Evolutionary conservation across 2,888 invertebrate genomes (phyloP), one percentile per base, ranked within the genome.

Genomic region (Chrysodeixis includens): DNA sequence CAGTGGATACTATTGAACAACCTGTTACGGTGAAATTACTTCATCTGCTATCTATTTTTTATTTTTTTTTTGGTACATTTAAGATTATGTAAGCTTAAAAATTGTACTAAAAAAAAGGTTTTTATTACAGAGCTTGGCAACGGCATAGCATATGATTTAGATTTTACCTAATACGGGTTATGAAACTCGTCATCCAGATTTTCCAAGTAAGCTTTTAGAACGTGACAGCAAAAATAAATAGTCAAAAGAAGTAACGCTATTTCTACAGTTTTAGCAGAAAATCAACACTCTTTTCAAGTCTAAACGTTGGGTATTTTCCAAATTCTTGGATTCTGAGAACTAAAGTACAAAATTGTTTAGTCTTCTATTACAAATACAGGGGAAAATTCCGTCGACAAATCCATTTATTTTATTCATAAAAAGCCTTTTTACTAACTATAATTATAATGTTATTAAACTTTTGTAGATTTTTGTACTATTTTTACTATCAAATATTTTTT

Each of bases 131-230:
- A n/a, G n/a, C n/a, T n/a, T n/a, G n/a, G n/a, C n/a, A n/a, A n/a
- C n/a, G n/a, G n/a, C n/a, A n/a, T n/a, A n/a, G n/a, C n/a, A n/a
- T n/a, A n/a, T n/a, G n/a, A n/a, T n/a, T 30, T 6, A 3, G 30
- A 30, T 1, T 9, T 30, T 30, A 9, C 30, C 4, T 30, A 30
- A n/a, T 40, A n/a, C n/a, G 6, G 40, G 40, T n/a, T 14, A 5
- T 40, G 5, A n/a, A 40, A 5, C n/a, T 6, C n/a, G 6, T 40
- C 40, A 40, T 40, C n/a, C n/a, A 40, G 40, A n/a, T 40, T 40
- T 40, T 40, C 40, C n/a, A n/a, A 40, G 40, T 6, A 40, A 40
- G n/a, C n/a, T n/a, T 40, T 40, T n/a, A n/a, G 40, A 40, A 40
- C 4, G 40, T 40, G n/a, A n/a, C n/a, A 40, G n/a, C 4, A 40